Evolutionary conservation across 2,888 invertebrate genomes (phyloP).

Genomic region (Drosophila quasianomalipes): DNA sequence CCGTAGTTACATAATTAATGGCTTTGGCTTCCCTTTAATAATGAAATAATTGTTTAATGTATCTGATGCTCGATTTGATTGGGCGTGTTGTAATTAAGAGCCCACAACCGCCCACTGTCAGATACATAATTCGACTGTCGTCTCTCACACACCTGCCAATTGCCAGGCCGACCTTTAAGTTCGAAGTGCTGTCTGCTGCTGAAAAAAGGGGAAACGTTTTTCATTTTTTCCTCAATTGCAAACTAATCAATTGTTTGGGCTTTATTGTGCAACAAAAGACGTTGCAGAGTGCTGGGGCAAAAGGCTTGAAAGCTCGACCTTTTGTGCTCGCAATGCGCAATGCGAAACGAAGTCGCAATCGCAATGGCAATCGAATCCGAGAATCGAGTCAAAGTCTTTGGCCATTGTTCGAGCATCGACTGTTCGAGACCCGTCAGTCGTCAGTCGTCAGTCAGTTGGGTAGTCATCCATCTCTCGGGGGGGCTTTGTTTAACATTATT

Average conservation of each 20-base stretch:
- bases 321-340: conserved; percentile 59
- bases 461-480: conserved; percentile 48
- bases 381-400: conserved; percentile 52
- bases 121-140: neutral
- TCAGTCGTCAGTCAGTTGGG: conserved; percentile 35
- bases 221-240: conserved; percentile 71
- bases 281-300: conserved; percentile 26
- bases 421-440: conserved; percentile 41
- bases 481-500: conserved; percentile 23
- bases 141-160: conserved; percentile 74
- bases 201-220: conserved; percentile 13
- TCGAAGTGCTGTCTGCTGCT: conserved; percentile 5
- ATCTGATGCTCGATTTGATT: conserved; percentile 16
- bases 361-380: conserved; percentile 29
- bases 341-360: conserved; percentile 48
- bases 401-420: conserved; percentile 43
- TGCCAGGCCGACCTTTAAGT: conserved; percentile 49
- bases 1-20: neutral
- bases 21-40: neutral
- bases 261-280: conserved; percentile 77
- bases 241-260: conserved; percentile 84
- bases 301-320: conserved; percentile 78
- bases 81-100: conserved; percentile 48
- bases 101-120: conserved; percentile 1
- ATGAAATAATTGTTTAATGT: conserved; percentile 1